Conservation (phyloP, 1,140 invertebrate genomes). For the Drosophila ohnishii region DNA sequence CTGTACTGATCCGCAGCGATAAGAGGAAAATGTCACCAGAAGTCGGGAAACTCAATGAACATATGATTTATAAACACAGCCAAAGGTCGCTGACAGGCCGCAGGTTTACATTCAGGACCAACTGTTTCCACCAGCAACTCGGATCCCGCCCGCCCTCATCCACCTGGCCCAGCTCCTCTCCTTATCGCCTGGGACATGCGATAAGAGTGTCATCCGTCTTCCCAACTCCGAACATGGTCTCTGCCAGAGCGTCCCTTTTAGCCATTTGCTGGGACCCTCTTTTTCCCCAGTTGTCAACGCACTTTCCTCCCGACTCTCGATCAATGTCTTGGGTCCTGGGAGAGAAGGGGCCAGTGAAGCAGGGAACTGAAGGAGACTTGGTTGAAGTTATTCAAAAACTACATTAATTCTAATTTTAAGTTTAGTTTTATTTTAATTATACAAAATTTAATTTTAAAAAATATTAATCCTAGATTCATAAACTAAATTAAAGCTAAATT, state of each 20-base stretch:
- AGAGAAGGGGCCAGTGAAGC: neutral
- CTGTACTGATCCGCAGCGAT: constrained; percentile 61
- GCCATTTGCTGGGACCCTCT: constrained; percentile 16
- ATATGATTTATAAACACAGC: constrained; percentile 65
- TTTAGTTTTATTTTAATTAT: neutral
- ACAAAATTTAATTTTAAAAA: neutral
- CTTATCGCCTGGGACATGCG: constrained; percentile 43
- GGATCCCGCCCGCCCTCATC: constrained; percentile 23
- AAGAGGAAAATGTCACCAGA: constrained; percentile 67
- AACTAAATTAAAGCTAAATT: neutral
- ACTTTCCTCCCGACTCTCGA: constrained; percentile 7
- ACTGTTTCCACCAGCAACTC: constrained; percentile 23
- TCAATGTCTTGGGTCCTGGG: constrained; percentile 6
- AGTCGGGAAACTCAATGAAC: constrained; percentile 49
- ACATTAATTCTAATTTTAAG: neutral
- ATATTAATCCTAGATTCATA: no score
- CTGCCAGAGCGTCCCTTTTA: constrained; percentile 3
- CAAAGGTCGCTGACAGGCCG: constrained; percentile 45
- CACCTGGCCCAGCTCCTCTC: constrained; percentile 20
- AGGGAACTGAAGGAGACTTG: no score
- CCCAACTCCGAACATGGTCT: neutral
- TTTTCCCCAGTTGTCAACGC: constrained; percentile 17
- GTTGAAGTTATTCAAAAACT: neutral
- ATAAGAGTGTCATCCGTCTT: constrained; percentile 52
- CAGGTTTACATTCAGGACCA: constrained; percentile 31